These are phyloP conservation scores for Incurvaria masculella DNA, from an alignment of 2,888 invertebrate species.

Conservation along the genomic window DNA sequence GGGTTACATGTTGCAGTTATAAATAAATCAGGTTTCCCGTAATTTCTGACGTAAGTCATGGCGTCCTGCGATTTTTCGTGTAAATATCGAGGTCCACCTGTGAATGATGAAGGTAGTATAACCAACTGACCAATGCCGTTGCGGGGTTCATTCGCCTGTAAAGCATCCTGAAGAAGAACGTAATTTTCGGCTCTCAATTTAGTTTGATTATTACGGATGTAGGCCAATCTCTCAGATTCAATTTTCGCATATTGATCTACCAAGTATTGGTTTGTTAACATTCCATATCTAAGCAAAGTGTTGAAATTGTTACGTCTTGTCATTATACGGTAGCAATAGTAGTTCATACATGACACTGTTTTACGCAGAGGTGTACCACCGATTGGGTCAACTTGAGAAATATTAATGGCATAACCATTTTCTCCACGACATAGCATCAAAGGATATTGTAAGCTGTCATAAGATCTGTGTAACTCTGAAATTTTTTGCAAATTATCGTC, in stretches of 20 bases:
- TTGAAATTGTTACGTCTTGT: constrained; percentile 15
- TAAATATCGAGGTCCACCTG: constrained; percentile 19
- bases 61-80: not conserved
- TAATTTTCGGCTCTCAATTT: constrained; percentile 15
- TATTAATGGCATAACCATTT: constrained; percentile 11
- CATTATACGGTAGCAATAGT: constrained; percentile 16
- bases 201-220: constrained; percentile 14
- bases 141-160: constrained; percentile 11
- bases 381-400: constrained; percentile 6
- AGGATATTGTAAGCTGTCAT: constrained; percentile 20
- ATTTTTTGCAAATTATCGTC: constrained; percentile 18
- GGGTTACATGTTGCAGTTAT: constrained; percentile 9
- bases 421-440: constrained; percentile 18
- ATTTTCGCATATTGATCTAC: constrained; percentile 17
- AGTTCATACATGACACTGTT: constrained; percentile 16
- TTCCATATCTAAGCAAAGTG: constrained; percentile 18
- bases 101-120: constrained; percentile 11
- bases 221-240: constrained; percentile 15
- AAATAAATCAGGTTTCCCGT: constrained; percentile 9
- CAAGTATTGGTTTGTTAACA: constrained; percentile 15
- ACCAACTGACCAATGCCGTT: constrained; percentile 11
- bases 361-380: constrained; percentile 11
- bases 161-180: constrained; percentile 14
- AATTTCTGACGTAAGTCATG: constrained; percentile 5
- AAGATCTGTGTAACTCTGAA: constrained; percentile 18